phyloP scores from a whole-genome alignment of 2,797 vertebrate species.

The Xenentodon cancila region DNA sequence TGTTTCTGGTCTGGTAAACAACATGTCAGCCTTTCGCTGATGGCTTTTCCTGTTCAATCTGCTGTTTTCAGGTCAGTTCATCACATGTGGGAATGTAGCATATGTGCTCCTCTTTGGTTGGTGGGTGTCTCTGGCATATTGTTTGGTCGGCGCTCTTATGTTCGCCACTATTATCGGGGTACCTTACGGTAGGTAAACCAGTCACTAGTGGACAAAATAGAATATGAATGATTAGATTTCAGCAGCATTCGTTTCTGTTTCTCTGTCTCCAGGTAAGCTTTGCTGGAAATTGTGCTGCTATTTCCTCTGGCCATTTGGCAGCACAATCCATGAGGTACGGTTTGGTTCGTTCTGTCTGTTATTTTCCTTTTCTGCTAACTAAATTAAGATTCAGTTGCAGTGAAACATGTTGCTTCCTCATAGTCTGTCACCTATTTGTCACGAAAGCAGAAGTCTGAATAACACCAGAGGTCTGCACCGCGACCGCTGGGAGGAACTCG shows the following conservation, averaged over 20 bases:
- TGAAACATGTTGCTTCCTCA: background rate
- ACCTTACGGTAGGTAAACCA: constrained; percentile 82
- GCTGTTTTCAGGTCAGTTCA: constrained; percentile 74
- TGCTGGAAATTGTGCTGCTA: constrained; percentile 84
- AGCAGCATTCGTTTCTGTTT: background rate
- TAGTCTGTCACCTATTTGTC: background rate
- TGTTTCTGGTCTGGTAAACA: background rate
- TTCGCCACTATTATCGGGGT: constrained; percentile 82
- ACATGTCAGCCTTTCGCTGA: background rate
- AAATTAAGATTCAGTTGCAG: constrained; percentile 13
- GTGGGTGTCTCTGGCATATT: constrained; percentile 86
- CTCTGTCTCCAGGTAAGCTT: constrained; percentile 74
- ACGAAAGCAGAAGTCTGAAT: background rate
- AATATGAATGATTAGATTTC: background rate
- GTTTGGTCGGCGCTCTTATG: constrained; percentile 83
- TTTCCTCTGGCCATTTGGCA: constrained; percentile 90
- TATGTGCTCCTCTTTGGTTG: constrained; percentile 90
- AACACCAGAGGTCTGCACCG: background rate
- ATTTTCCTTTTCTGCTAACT: constrained; percentile 5
- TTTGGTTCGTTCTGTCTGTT: constrained; percentile 10
- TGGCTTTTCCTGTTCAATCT: constrained; percentile 10
- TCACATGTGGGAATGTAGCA: constrained; percentile 85
- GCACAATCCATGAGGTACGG: constrained; percentile 80
- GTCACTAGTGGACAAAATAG: background rate
- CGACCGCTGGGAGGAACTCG: background rate